Evolutionary conservation across 2,888 invertebrate genomes (phyloP).

Genomic region (Lissocephala sabroskyi): DNA sequence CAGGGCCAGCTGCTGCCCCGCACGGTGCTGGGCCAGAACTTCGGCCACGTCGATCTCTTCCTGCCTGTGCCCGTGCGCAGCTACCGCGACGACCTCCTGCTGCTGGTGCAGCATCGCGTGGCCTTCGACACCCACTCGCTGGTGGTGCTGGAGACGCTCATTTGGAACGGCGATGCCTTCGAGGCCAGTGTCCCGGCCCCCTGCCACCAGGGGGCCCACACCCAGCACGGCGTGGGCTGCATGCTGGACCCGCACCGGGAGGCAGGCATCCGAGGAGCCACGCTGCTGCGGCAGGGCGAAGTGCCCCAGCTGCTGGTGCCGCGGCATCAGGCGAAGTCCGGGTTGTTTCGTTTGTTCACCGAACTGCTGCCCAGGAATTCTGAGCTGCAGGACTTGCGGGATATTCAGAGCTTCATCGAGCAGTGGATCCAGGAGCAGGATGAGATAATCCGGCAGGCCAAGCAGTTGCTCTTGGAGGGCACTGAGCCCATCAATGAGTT

Average conservation of each 20-base stretch:
- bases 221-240: constrained; percentile 60
- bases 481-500: constrained; percentile 6
- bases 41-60: constrained; percentile 68
- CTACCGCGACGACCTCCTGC: constrained; percentile 71
- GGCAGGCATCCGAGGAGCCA: constrained; percentile 62
- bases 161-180: constrained; percentile 72
- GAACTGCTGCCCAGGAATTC: constrained; percentile 62
- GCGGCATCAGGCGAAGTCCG: constrained; percentile 60
- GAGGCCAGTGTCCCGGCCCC: constrained; percentile 63
- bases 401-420: constrained; percentile 55
- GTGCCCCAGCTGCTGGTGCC: constrained; percentile 67
- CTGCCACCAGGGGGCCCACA: constrained; percentile 55
- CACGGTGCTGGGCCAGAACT: constrained; percentile 67
- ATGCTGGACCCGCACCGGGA: constrained; percentile 66
- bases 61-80: constrained; percentile 68
- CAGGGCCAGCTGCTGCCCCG: constrained; percentile 65
- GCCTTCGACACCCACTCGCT: constrained; percentile 66
- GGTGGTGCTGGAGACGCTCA: constrained; percentile 67
- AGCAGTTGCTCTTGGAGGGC: constrained; percentile 12
- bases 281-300: constrained; percentile 46
- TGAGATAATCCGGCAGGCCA: constrained; percentile 28
- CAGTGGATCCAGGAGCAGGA: constrained; percentile 62
- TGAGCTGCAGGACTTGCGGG: constrained; percentile 61
- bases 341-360: constrained; percentile 62
- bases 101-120: constrained; percentile 72